A percentile compares a stretch with the other conserved stretches of the same genome.
Evolutionary conservation across 2,888 invertebrate genomes (phyloP).

Genomic region (Yponomeuta malinellus): DNA sequence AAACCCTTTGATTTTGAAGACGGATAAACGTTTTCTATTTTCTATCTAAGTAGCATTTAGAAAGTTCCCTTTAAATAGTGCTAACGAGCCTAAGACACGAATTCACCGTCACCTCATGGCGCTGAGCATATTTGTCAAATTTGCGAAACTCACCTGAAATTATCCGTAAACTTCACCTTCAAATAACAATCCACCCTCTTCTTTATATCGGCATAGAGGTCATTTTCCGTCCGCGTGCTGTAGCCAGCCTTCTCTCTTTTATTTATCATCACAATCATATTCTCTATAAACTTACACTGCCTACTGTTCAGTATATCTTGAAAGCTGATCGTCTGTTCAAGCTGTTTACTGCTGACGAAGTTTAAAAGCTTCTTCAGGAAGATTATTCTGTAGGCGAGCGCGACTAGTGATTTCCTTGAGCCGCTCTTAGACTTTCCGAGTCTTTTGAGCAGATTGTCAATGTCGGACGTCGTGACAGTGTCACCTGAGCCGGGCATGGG

Average conservation of each 20-base stretch:
- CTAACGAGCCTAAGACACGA: too few species aligned
- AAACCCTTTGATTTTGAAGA: too few species aligned
- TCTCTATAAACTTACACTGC: neutral
- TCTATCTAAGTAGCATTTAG: too few species aligned
- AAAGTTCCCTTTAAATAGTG: too few species aligned
- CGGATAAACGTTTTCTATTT: too few species aligned
- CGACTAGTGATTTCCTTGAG: neutral
- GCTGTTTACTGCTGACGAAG: neutral
- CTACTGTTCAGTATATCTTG: neutral
- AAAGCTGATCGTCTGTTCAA: neutral
- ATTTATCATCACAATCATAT: neutral
- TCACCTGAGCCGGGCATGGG: neutral
- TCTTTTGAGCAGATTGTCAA: neutral
- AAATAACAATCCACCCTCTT: neutral
- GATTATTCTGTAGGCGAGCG: constrained; percentile 8
- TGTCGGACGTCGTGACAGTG: neutral
- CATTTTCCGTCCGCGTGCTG: constrained; percentile 4
- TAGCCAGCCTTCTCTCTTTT: neutral
- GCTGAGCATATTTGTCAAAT: neutral
- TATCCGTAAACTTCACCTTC: neutral
- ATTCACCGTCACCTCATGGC: too few species aligned
- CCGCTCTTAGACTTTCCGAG: neutral
- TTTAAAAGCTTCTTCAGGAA: constrained; percentile 5
- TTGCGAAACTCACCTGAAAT: neutral
- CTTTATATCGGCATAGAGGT: neutral